Base-by-base conservation (phyloP, 2,888 invertebrate genomes). In the Oscheius sp. region DNA sequence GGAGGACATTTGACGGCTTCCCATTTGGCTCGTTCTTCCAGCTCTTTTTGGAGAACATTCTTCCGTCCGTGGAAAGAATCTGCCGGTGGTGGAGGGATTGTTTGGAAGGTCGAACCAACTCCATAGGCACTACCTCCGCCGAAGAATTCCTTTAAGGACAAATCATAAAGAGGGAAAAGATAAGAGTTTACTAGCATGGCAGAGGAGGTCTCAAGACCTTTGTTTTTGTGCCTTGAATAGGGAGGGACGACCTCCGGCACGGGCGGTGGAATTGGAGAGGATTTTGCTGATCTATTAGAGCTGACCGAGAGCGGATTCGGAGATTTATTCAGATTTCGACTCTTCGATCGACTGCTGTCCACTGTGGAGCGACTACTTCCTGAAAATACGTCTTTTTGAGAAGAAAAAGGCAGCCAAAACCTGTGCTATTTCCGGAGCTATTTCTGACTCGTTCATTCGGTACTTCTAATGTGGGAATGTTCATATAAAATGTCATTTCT, bases 211-310 rank as follows among this genome's bases (percentile, higher is more conserved):
- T 80, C 80, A 20, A 80, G 68, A 27, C 78, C 77, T 53, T 77
- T 77, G 65, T 79, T 78, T 46, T 71, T 74, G 23, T 78, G 74
- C 55, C 78, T 45, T 33, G 70, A 55, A 27, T 69, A 65, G 15
- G 73, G 74, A 52, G 76, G 78, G 34, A 71, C 50, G 10, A 57
- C 61, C 23, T 75, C 73, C 8, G 74, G 67, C 6, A 68, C 61
- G 1, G 63, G 48, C n/a, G 70, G 72, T 34, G 78, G 78, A 33
- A 76, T 55, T 23, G 76, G 78, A 73, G 78, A 78, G 73, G 78
- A 78, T 76, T 78, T 78, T 67, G 74, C 74, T 39, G 76, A 76
- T 63, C 78, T 72, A n/a, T n/a, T n/a, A n/a, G n/a, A n/a, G n/a
- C n/a, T n/a, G n/a, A 20, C 29, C 4, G 34, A 29, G 34, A 34